Conservation (phyloP, 2,888 invertebrate genomes). For the Rhingia campestris region DNA sequence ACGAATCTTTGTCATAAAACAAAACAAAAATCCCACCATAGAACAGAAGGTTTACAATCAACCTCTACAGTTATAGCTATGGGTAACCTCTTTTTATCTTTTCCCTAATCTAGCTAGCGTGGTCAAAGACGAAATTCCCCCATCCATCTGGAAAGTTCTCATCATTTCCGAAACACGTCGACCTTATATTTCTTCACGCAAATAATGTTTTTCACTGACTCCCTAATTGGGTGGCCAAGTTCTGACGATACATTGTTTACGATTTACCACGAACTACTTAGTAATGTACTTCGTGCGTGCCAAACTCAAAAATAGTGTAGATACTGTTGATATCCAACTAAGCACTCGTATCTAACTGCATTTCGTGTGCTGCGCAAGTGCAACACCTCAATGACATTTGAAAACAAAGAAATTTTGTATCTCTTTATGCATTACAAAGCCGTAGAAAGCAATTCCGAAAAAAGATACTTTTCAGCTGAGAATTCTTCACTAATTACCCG, state of each 20-base stretch:
- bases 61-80: slow-evolving; percentile 9
- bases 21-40: slow-evolving; percentile 5
- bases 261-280: slow-evolving; percentile 39
- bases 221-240: slow-evolving; percentile 45
- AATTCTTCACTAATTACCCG: slow-evolving; percentile 50
- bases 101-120: not conserved
- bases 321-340: too few relatives aligned
- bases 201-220: slow-evolving; percentile 17
- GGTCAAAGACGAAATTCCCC: slow-evolving; percentile 13
- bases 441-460: not conserved
- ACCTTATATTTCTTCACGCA: slow-evolving; percentile 10
- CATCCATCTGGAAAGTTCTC: slow-evolving; percentile 21
- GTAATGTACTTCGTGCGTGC: slow-evolving; percentile 27
- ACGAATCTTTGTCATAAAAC: slow-evolving; percentile 34
- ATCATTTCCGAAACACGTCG: not conserved
- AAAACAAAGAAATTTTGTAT: not conserved
- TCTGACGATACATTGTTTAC: slow-evolving; percentile 37
- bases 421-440: slow-evolving; percentile 1
- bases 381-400: slow-evolving; percentile 63
- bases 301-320: not conserved
- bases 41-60: not conserved
- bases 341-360: slow-evolving; percentile 12
- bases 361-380: slow-evolving; percentile 61
- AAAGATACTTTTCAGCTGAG: not conserved
- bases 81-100: slow-evolving; percentile 24